A percentile compares a stretch with the other conserved stretches of the same genome.
Evolutionary conservation across 2,888 invertebrate species (phyloP).

Genomic region (Chymomyza caudatula): DNA sequence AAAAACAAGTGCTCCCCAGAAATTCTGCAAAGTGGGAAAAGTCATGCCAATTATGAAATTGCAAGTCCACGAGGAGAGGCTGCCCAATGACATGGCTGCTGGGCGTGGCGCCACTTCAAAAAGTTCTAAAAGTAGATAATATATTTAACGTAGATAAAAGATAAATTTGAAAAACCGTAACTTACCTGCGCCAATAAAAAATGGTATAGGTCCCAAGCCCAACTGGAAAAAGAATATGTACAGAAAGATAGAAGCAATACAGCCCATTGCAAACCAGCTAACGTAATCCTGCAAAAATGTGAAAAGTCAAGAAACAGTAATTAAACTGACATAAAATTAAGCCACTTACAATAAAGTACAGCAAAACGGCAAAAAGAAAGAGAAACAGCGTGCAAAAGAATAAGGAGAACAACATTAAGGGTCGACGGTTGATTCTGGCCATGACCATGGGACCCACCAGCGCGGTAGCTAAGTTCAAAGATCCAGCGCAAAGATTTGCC

Average conservation of each 20-base stretch:
- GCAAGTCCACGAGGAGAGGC: slow-evolving; percentile 91
- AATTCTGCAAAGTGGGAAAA: slow-evolving; percentile 83
- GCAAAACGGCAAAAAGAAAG: slow-evolving; percentile 81
- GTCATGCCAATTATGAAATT: slow-evolving; percentile 91
- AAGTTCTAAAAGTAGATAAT: slow-evolving; percentile 80
- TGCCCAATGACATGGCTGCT: slow-evolving; percentile 91
- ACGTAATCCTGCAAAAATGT: slow-evolving; percentile 79
- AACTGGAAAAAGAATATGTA: slow-evolving; percentile 90
- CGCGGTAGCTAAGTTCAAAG: slow-evolving; percentile 84
- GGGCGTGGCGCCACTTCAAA: slow-evolving; percentile 91
- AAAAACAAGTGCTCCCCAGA: slow-evolving; percentile 86
- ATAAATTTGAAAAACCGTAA: not conserved
- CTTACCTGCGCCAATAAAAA: slow-evolving; percentile 88
- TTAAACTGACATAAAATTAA: slow-evolving; percentile 11
- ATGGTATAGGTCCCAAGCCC: slow-evolving; percentile 92
- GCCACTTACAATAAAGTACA: slow-evolving; percentile 82
- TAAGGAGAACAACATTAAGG: slow-evolving; percentile 83
- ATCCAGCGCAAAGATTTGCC: slow-evolving; percentile 89
- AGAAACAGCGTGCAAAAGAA: slow-evolving; percentile 81
- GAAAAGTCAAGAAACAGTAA: not conserved
- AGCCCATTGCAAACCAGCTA: slow-evolving; percentile 85
- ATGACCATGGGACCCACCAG: slow-evolving; percentile 82
- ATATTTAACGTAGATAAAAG: not conserved
- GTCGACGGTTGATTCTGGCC: slow-evolving; percentile 84
- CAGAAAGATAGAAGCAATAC: slow-evolving; percentile 84